phyloP scores from a whole-genome alignment of 1,140 invertebrate genomes.

The Akabosia matsudoensis region DNA sequence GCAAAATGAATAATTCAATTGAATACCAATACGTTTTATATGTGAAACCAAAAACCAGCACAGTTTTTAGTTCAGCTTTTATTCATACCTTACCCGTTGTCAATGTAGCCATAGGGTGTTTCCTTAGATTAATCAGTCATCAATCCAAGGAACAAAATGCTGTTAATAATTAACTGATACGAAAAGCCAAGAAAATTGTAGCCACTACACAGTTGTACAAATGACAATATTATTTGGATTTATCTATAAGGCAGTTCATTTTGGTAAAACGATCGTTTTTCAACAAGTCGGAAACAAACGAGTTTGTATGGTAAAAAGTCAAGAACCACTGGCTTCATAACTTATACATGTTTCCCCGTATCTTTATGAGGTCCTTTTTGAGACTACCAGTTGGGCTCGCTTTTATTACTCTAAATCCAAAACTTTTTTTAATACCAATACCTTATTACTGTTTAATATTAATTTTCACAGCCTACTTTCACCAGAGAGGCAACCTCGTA shows the following conservation, averaged over 20 bases:
- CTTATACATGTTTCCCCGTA: no score
- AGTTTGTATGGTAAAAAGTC: no score
- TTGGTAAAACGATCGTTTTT: background rate
- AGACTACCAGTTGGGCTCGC: no score
- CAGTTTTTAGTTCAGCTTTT: no score
- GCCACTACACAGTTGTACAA: background rate
- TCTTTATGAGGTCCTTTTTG: no score
- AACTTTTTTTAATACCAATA: no score
- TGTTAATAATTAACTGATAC: constrained; percentile 5
- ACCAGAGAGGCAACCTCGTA: background rate
- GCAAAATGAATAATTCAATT: background rate
- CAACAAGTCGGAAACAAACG: background rate
- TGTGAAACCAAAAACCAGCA: background rate
- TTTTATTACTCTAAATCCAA: no score
- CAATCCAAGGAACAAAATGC: background rate
- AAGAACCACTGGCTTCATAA: no score
- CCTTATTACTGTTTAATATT: no score
- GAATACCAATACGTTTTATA: background rate
- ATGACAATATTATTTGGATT: background rate
- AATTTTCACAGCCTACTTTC: background rate
- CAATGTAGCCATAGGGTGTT: background rate
- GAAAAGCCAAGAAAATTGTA: background rate
- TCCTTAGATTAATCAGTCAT: constrained; percentile 21
- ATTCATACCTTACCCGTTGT: no score
- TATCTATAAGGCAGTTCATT: background rate